Evolutionary conservation across 2,113 vertebrate genomes (phyloP), one percentile per base, ranked within the genome.

Genomic region (Indicator maculatus): DNA sequence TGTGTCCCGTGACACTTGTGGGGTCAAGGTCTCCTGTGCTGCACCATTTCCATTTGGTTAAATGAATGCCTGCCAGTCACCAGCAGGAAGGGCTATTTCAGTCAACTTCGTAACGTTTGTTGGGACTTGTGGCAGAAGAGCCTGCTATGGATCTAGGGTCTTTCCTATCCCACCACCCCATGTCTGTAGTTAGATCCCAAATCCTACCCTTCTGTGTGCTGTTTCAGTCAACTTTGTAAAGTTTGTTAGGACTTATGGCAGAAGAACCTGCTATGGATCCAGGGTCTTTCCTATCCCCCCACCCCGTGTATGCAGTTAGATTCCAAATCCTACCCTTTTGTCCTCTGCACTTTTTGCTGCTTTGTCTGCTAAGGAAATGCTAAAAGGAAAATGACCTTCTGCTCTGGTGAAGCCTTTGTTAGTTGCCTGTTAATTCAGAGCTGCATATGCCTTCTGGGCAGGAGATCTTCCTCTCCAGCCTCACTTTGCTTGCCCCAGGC

Each of bases 1-100:
- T 1, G 0, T 21, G 28, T 31, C 53, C 52, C 4, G 0, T 14
- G 41, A 31, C 38, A 56, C 41, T 17, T 60, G 15, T 14, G 13
- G 14, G 15, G 30, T 24, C 2, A 3, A 21, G 31, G 18, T 28
- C 16, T 82, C 27, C 67, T 60, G 30, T 19, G 26, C 21, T 60
- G 3, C 19, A 31, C 55, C 13, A 87, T 81, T 74, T 47, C n/a
- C 23, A 4, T 39, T 38, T 30, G 8, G 19, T 67, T 66, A 36
- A 12, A 31, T 17, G 31, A 71, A 59, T 11, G 31, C 16, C 58
- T 89, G 44, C 19, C 9, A 1, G 23, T 7, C 4, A 0, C 33
- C 52, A 63, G 33, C 17, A 53, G 28, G 52, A 78, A 75, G 85
- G 64, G 19, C n/a, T 31, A 2, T 16, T 70, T 33, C 28, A 33